Percentiles rank a stretch among this genome's conserved stretches.
Evolutionary conservation across 1,140 invertebrate species (phyloP).

Genomic region (Geopemphigus sp.): DNA sequence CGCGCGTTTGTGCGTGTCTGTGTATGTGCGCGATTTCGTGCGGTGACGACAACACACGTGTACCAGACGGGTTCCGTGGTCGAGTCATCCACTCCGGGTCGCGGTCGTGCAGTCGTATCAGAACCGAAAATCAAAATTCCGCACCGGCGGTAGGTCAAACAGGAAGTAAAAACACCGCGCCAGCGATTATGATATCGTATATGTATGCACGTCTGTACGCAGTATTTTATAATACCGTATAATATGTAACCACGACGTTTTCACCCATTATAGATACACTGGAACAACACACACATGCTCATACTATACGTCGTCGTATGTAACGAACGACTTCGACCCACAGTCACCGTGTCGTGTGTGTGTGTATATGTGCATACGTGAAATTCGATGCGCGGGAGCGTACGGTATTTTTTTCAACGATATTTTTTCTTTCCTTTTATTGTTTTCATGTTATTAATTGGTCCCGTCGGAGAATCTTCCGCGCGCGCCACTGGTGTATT

Average conservation of each 20-base stretch:
- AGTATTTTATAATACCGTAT: neutral
- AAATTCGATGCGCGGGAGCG: too few relatives aligned
- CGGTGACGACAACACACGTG: neutral
- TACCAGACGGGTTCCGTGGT: neutral
- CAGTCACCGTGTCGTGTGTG: too few relatives aligned
- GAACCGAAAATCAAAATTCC: slow-evolving; percentile 15
- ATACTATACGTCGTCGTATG: too few relatives aligned
- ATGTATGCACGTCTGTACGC: neutral
- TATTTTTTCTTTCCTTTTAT: neutral
- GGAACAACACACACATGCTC: too few relatives aligned
- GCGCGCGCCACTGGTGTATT: neutral
- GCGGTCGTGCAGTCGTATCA: slow-evolving; percentile 27
- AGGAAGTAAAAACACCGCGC: slow-evolving; percentile 4
- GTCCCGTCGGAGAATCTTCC: neutral
- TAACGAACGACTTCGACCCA: too few relatives aligned
- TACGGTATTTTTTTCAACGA: too few relatives aligned
- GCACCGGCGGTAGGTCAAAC: slow-evolving; percentile 22
- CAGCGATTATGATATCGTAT: neutral
- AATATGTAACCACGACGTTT: neutral
- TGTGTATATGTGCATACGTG: too few relatives aligned
- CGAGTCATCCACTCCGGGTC: neutral
- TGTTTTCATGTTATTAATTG: neutral
- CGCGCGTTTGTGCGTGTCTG: too few relatives aligned
- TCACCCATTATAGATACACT: neutral
- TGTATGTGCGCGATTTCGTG: neutral